Evolutionary conservation across 2,113 vertebrate genomes (phyloP).

Genomic region (Catharus bicknelli): DNA sequence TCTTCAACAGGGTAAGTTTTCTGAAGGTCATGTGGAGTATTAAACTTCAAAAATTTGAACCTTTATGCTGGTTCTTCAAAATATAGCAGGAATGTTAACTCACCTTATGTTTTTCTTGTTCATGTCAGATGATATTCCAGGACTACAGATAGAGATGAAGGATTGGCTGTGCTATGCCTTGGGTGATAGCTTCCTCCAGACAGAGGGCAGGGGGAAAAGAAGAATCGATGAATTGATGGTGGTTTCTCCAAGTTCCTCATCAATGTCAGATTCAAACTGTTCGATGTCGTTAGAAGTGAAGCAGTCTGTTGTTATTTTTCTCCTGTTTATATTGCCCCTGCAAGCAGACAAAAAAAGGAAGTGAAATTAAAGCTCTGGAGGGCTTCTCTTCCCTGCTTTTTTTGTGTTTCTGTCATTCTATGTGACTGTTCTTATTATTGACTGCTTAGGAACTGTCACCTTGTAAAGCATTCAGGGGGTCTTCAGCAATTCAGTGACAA

Average conservation of each 20-base stretch:
- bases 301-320: background rate
- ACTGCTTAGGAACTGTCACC: slow-evolving; percentile 5
- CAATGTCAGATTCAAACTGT: slow-evolving; percentile 5
- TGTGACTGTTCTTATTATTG: slow-evolving; percentile 15
- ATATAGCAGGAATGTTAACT: background rate
- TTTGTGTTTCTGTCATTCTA: slow-evolving; percentile 6
- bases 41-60: background rate
- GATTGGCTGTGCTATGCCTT: background rate
- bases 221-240: background rate
- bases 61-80: background rate
- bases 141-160: background rate
- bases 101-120: background rate
- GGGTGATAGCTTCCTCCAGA: background rate
- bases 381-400: background rate
- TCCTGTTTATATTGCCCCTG: slow-evolving; percentile 10
- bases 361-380: slow-evolving; percentile 26
- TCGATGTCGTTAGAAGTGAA: background rate
- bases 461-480: background rate
- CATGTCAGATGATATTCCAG: background rate
- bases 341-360: slow-evolving; percentile 18
- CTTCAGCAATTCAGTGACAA: slow-evolving; percentile 22
- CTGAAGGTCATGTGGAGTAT: background rate
- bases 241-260: background rate
- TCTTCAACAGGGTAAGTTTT: background rate
- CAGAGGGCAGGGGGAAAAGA: background rate